Evolutionary conservation across 35 echinoderm and acorn worm species (phyloP).

Genomic region (Lytechinus pictus): DNA sequence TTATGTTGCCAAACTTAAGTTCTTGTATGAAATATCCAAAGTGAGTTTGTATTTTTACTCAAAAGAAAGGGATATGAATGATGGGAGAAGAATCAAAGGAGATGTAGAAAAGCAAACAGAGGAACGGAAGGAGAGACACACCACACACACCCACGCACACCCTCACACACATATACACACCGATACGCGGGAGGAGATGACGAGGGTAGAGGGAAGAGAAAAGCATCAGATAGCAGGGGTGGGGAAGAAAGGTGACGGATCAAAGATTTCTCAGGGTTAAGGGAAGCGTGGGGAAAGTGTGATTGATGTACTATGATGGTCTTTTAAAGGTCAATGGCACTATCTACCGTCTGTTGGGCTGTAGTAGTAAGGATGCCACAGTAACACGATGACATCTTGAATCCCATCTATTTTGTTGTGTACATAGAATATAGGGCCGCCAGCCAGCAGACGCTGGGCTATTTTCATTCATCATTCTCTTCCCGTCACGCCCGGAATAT

Average conservation of each 20-base stretch:
- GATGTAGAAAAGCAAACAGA: not conserved
- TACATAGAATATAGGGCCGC: not conserved
- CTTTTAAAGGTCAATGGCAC: slow-evolving; percentile 1
- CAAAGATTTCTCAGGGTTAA: no score
- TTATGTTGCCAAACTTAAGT: no score
- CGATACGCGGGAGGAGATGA: not conserved
- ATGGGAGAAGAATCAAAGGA: not conserved
- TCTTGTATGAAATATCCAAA: no score
- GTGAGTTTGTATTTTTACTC: no score
- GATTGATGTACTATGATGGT: slow-evolving; percentile 12
- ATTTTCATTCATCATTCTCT: slow-evolving; percentile 4
- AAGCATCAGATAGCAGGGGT: not conserved
- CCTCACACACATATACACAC: no score
- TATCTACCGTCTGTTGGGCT: not conserved
- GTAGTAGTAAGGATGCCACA: not conserved
- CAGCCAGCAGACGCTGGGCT: not conserved
- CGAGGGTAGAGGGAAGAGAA: not conserved
- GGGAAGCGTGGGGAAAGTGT: not conserved
- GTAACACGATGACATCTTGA: not conserved
- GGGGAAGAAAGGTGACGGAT: not conserved
- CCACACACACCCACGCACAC: no score
- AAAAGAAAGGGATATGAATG: not conserved
- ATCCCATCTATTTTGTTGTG: not conserved
- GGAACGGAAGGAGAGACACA: not conserved
- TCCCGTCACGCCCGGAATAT: not conserved